Conservation (phyloP, 2,888 invertebrate genomes). For the Periphyllus acericola region DNA sequence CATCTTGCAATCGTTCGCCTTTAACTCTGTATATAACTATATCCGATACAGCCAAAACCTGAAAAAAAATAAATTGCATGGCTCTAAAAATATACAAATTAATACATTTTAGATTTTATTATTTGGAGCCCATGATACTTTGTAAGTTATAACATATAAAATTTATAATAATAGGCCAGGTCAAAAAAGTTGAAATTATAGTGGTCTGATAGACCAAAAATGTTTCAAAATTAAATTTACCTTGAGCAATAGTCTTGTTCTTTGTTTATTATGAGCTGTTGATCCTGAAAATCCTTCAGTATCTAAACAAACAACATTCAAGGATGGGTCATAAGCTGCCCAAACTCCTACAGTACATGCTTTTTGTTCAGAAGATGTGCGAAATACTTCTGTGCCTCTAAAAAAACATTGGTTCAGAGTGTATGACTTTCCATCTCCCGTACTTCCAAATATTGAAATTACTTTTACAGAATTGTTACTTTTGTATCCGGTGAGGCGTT, state of each 20-base stretch:
- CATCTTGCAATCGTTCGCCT: constrained; percentile 79
- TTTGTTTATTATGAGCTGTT: constrained; percentile 73
- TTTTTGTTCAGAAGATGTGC: constrained; percentile 75
- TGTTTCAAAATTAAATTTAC: constrained; percentile 65
- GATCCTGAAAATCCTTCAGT: constrained; percentile 82
- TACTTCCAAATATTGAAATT: constrained; percentile 85
- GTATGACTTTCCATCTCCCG: constrained; percentile 84
- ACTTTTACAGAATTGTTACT: constrained; percentile 76
- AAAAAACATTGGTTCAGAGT: constrained; percentile 79
- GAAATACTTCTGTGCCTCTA: constrained; percentile 72
- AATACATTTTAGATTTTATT: background rate
- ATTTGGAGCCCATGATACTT: background rate
- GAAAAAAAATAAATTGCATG: constrained; percentile 56
- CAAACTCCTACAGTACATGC: constrained; percentile 83
- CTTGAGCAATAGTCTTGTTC: constrained; percentile 78
- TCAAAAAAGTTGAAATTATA: background rate
- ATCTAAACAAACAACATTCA: constrained; percentile 78
- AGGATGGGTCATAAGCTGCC: constrained; percentile 77
- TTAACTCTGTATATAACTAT: constrained; percentile 81
- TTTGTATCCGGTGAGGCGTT: constrained; percentile 69
- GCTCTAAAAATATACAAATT: background rate
- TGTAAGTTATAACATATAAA: background rate
- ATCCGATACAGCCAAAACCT: constrained; percentile 83
- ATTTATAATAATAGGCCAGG: background rate
- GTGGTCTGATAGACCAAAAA: background rate